phyloP scores from a whole-genome alignment of 2,888 invertebrate genomes.

The Marasmarcha lunaedactyla region DNA sequence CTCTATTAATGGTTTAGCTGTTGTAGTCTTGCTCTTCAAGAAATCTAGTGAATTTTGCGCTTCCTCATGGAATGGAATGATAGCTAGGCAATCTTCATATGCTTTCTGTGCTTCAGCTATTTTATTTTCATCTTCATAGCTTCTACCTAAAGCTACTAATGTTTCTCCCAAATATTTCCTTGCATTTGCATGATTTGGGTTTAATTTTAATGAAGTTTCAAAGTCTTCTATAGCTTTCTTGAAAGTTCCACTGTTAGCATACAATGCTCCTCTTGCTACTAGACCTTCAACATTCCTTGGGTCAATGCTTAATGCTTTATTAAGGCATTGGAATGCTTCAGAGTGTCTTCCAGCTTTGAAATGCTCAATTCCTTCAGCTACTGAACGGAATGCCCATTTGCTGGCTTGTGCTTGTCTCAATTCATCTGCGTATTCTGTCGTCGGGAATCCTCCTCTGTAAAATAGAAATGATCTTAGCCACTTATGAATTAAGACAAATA shows the following conservation, averaged over 20 bases:
- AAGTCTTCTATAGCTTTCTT: constrained; percentile 95
- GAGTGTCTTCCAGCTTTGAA: constrained; percentile 93
- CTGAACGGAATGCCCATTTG: constrained; percentile 93
- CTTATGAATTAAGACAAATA: too few relatives aligned
- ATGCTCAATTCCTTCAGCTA: constrained; percentile 95
- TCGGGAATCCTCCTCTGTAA: constrained; percentile 78
- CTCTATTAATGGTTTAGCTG: constrained; percentile 72
- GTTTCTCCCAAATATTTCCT: constrained; percentile 95
- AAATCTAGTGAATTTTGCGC: constrained; percentile 87
- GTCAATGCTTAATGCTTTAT: constrained; percentile 93
- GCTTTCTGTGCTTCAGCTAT: constrained; percentile 87
- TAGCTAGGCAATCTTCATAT: constrained; percentile 84
- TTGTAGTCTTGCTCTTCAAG: constrained; percentile 76
- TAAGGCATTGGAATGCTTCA: constrained; percentile 94
- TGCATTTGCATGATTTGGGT: constrained; percentile 92
- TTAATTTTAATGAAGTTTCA: constrained; percentile 88
- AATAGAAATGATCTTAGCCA: constrained; percentile 3
- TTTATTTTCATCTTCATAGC: constrained; percentile 89
- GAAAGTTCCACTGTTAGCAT: constrained; percentile 94
- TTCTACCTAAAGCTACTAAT: constrained; percentile 87
- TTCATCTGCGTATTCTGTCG: constrained; percentile 85
- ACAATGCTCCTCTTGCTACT: constrained; percentile 91
- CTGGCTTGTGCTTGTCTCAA: constrained; percentile 91
- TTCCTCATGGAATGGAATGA: constrained; percentile 89
- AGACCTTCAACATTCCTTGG: constrained; percentile 92